Evolutionary conservation across 2,888 invertebrate genomes (phyloP).

Genomic region (Atethmia centrago): DNA sequence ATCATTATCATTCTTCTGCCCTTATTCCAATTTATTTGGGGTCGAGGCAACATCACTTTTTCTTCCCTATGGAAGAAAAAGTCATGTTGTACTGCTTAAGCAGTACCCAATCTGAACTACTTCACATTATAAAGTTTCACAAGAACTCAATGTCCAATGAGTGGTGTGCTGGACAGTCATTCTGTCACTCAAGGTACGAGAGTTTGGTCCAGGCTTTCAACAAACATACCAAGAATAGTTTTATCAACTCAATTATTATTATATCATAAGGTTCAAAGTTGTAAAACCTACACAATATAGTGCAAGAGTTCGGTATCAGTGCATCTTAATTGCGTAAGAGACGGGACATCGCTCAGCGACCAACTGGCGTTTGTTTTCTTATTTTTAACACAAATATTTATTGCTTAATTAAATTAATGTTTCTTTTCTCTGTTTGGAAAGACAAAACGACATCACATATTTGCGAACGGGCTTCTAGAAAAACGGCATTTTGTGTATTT

Average conservation of each 20-base stretch:
- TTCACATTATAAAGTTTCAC: conserved; percentile 49
- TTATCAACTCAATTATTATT: conserved; percentile 30
- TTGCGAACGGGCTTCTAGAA: conserved; percentile 21
- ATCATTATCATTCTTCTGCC: background rate
- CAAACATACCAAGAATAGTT: conserved; percentile 25
- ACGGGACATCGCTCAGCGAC: conserved; percentile 58
- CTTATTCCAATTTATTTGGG: too few relatives aligned
- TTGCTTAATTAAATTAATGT: conserved; percentile 66
- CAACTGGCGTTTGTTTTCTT: conserved; percentile 55
- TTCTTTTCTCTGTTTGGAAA: conserved; percentile 52
- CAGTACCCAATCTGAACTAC: background rate
- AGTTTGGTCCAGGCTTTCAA: conserved; percentile 50
- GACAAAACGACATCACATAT: conserved; percentile 38
- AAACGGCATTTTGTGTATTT: background rate
- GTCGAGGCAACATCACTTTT: too few relatives aligned
- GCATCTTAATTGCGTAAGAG: conserved; percentile 66
- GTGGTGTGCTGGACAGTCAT: conserved; percentile 1
- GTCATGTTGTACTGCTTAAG: too few relatives aligned
- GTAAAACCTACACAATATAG: conserved; percentile 52
- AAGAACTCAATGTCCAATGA: conserved; percentile 6
- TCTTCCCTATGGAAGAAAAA: too few relatives aligned
- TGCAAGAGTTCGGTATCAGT: conserved; percentile 58
- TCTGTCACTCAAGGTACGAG: conserved; percentile 59
- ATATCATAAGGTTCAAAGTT: conserved; percentile 48
- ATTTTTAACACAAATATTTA: conserved; percentile 62